These are phyloP conservation scores for Empis livida DNA, from an alignment of 2,888 invertebrate species.

Conservation along the genomic window DNA sequence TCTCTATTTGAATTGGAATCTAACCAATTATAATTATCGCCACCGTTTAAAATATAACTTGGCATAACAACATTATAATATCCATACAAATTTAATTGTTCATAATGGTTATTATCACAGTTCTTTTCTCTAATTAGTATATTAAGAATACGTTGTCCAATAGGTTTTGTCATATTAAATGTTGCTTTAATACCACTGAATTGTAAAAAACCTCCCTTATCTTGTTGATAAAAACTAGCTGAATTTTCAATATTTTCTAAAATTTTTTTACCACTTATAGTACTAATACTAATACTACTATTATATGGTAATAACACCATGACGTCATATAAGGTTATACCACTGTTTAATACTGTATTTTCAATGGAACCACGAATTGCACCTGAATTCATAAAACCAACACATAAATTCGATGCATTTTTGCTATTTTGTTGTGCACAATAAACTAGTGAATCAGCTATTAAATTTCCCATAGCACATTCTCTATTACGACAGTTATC, in stretches of 20 bases:
- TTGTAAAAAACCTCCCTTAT: constrained; percentile 74
- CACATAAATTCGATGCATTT: constrained; percentile 23
- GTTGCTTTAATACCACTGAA: constrained; percentile 61
- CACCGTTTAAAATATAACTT: constrained; percentile 55
- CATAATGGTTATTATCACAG: constrained; percentile 42
- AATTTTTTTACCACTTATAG: constrained; percentile 53
- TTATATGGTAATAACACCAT: constrained; percentile 64
- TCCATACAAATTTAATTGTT: constrained; percentile 38
- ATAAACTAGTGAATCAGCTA: constrained; percentile 58
- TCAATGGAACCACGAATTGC: constrained; percentile 55
- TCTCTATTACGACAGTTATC: constrained; percentile 50
- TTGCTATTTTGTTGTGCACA: constrained; percentile 31
- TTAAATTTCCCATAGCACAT: constrained; percentile 70
- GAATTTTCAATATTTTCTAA: constrained; percentile 53
- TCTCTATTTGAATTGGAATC: neutral
- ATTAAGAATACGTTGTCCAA: constrained; percentile 49
- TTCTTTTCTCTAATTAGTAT: constrained; percentile 48
- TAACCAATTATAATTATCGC: constrained; percentile 50
- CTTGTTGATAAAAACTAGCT: constrained; percentile 38
- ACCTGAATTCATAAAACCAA: constrained; percentile 9
- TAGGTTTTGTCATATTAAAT: constrained; percentile 49
- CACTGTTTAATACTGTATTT: constrained; percentile 34
- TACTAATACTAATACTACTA: constrained; percentile 49
- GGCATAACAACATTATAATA: constrained; percentile 53
- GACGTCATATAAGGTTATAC: constrained; percentile 59